Evolutionary conservation across 2,113 vertebrate genomes (phyloP), one percentile per base, ranked within the genome.

Genomic region (Psophia crepitans): DNA sequence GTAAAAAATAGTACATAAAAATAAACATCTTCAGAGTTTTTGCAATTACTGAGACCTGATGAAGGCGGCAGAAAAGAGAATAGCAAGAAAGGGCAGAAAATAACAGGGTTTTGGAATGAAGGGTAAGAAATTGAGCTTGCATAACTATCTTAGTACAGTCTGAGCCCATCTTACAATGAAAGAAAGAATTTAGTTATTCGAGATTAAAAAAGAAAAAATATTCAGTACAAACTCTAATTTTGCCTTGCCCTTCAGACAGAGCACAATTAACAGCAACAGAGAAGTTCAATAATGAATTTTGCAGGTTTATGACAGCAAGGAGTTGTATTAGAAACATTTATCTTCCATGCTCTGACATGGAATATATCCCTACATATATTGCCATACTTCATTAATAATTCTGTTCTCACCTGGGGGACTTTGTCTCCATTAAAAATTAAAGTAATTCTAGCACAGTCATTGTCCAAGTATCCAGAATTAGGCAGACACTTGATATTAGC

Each of bases 401-500:
- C 65, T 83, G 32, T 81, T 18, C 98, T 98, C 92, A 99, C 99
- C 99, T 98, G 98, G 5, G 99, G 99, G 75, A 99, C 97, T 95
- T 98, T 99, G 92, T 99, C 98, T 6, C 95, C 98, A 8, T 98
- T 98, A 96, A 99, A 99, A 96, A 98, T 98, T 91, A 99, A 97
- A 4, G 99, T 99, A 97, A 99, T 99, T 84, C 98, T 99, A 14
- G 99, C 99, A 44, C 99, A 99, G 96, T 98, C 98, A 91, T 98
- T 98, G 97, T 99, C 99, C 32, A 99, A 95, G 96, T 99, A 98
- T 44, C 97, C 94, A 4, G 98, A 99, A 98, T 98, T 98, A 9
- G 99, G 99, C 76, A 98, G 97, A 27, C 99, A 99, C 60, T 96
- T 98, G 6, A 99, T 99, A 97, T 97, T 96, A 65, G 96, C 80